Evolutionary conservation across 2,797 vertebrate genomes (phyloP).

Genomic region (Syngnathus acus): DNA sequence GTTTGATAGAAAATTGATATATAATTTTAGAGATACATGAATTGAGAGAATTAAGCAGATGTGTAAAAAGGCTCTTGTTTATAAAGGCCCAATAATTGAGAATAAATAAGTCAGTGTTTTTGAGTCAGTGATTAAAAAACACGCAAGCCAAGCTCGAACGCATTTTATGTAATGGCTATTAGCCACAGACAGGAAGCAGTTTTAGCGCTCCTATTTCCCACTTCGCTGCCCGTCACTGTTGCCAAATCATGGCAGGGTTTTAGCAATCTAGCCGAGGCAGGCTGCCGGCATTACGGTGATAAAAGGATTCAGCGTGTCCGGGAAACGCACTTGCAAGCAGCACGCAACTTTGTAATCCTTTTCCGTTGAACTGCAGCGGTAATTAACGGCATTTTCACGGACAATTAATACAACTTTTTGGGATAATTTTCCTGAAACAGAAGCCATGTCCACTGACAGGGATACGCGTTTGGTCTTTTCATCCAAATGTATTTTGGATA

Average conservation of each 20-base stretch:
- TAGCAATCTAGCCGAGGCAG: slow-evolving; percentile 3
- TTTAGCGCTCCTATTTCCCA: neutral
- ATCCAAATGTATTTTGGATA: slow-evolving; percentile 1
- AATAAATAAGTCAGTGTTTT: neutral
- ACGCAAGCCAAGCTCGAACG: neutral
- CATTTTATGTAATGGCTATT: neutral
- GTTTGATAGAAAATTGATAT: neutral
- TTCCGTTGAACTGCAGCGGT: neutral
- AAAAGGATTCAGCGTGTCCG: slow-evolving; percentile 4
- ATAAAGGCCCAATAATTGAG: slow-evolving; percentile 1
- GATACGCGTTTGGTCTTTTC: neutral
- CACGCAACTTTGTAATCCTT: neutral
- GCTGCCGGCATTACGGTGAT: neutral
- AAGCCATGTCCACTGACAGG: neutral
- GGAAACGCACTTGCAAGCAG: neutral
- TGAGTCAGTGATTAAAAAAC: slow-evolving; percentile 1
- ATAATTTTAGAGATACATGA: slow-evolving; percentile 23
- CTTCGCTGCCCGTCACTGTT: neutral
- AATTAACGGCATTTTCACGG: neutral
- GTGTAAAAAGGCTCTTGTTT: slow-evolving; percentile 1
- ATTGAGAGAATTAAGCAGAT: slow-evolving; percentile 14
- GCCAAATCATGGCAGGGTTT: neutral
- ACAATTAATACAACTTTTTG: neutral
- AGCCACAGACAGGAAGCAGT: slow-evolving; percentile 7
- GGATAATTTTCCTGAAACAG: neutral